These are phyloP conservation scores for Diadema setosum DNA, from an alignment of 35 echinoderm and acorn worm species.

Conservation along the genomic window DNA sequence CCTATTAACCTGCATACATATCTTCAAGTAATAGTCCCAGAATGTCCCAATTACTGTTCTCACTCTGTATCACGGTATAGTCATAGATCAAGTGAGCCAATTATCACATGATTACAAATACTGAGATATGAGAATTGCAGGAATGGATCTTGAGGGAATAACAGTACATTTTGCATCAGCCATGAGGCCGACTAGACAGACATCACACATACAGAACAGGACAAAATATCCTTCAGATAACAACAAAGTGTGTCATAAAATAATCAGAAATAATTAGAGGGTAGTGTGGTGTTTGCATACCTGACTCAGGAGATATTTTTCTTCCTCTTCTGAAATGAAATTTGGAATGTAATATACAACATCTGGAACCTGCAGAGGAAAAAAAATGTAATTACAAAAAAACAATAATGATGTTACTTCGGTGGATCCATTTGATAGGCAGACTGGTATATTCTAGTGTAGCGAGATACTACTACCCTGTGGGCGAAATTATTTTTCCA, in stretches of 20 bases:
- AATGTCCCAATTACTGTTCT: too few relatives aligned
- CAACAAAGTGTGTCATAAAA: not conserved
- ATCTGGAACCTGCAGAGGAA: conserved; percentile 56
- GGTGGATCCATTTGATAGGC: too few relatives aligned
- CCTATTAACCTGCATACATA: too few relatives aligned
- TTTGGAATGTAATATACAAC: conserved; percentile 85
- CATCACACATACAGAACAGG: not conserved
- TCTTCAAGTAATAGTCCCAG: too few relatives aligned
- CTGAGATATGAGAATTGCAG: too few relatives aligned
- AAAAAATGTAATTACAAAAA: not conserved
- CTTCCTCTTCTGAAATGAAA: conserved; percentile 78
- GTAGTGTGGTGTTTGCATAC: not conserved
- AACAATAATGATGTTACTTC: not conserved
- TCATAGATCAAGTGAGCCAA: too few relatives aligned
- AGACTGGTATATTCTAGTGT: not conserved
- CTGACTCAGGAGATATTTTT: conserved; percentile 57
- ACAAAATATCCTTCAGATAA: not conserved
- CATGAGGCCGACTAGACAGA: not conserved
- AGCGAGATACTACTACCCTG: too few relatives aligned
- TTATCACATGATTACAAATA: too few relatives aligned
- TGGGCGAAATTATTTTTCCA: too few relatives aligned
- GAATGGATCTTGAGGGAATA: not conserved
- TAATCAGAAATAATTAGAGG: not conserved
- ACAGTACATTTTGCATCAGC: not conserved
- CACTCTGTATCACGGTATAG: too few relatives aligned